Percentiles rank a stretch among this genome's conserved stretches.
Conservation (phyloP, 2,797 vertebrate species). For the Pangasius larnaudii region DNA sequence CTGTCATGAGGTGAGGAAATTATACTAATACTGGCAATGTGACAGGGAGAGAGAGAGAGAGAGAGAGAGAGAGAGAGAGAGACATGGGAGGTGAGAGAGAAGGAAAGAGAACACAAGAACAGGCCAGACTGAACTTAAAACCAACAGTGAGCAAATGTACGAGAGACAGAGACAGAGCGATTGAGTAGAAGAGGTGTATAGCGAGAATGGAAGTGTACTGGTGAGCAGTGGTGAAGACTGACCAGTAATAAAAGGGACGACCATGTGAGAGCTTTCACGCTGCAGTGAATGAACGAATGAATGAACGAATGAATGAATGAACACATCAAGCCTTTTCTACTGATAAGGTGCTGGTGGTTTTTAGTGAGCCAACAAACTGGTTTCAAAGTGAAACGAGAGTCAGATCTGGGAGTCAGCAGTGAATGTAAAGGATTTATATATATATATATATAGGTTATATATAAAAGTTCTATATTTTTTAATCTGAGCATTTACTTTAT, state of each 20-base stretch:
- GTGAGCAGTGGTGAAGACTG: not conserved
- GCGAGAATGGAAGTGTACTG: not conserved
- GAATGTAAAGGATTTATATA: not conserved
- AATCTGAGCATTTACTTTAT: not conserved
- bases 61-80: constrained; percentile 13
- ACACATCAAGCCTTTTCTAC: not conserved
- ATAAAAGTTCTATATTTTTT: not conserved
- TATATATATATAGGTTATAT: too few species aligned
- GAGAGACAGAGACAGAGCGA: not conserved
- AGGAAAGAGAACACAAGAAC: not conserved
- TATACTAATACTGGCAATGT: not conserved
- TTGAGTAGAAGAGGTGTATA: not conserved
- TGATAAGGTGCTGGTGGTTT: not conserved
- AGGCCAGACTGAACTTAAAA: not conserved
- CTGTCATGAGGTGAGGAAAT: constrained; percentile 17
- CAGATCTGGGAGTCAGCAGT: not conserved
- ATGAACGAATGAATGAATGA: not conserved
- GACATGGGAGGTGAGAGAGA: not conserved
- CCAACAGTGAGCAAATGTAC: not conserved
- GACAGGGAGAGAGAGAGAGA: not conserved
- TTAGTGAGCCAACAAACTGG: not conserved
- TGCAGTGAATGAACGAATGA: not conserved
- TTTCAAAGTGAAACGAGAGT: not conserved
- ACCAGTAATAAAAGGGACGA: not conserved
- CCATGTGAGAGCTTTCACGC: not conserved